Percentiles rank a stretch among this genome's conserved stretches.
Conservation (phyloP, 2,113 vertebrate genomes). For the Coracopsis vasa region DNA sequence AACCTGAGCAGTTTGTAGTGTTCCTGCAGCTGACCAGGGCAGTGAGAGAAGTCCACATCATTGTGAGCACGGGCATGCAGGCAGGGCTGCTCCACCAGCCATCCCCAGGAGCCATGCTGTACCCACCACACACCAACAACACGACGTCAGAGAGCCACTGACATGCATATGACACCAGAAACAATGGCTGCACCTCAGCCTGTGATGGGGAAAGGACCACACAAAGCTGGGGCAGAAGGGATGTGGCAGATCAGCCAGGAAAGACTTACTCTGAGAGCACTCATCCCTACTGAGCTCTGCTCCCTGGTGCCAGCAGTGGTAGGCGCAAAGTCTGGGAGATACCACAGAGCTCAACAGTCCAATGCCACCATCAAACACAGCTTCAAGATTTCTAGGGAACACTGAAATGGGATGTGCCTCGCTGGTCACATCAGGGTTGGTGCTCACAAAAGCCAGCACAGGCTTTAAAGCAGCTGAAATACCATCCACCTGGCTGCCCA, state of each 20-base stretch:
- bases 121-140: accelerated
- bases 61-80: background rate
- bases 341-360: background rate
- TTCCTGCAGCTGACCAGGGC: background rate
- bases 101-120: accelerated
- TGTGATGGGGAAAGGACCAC: background rate
- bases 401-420: accelerated
- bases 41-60: background rate
- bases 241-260: accelerated
- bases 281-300: background rate
- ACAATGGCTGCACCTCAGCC: background rate
- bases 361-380: accelerated
- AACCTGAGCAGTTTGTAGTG: background rate
- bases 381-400: background rate
- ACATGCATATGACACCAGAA: background rate
- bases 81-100: background rate
- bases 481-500: accelerated
- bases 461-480: background rate
- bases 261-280: background rate
- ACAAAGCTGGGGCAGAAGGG: background rate
- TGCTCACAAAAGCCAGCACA: background rate
- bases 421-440: accelerated
- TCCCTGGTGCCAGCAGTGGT: accelerated
- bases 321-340: accelerated
- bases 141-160: background rate